Evolutionary conservation across 2,797 vertebrate species (phyloP).

Genomic region (Pipistrellus kuhlii): DNA sequence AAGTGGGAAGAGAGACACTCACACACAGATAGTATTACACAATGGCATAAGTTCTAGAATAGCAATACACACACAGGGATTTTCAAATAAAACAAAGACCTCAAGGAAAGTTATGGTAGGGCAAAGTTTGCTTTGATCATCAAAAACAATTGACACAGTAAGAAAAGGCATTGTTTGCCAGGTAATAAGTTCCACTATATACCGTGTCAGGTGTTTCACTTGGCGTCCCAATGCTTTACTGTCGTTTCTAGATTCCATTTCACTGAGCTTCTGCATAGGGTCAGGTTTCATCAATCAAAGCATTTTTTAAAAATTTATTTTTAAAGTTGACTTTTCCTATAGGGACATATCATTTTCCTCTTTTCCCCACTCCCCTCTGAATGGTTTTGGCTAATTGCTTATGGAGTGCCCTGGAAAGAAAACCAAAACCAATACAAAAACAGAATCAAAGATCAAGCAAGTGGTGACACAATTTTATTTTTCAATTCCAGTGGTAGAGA

Average conservation of each 20-base stretch:
- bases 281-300: background rate
- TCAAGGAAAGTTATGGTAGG: background rate
- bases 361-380: background rate
- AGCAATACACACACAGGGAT: background rate
- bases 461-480: background rate
- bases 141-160: background rate
- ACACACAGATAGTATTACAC: background rate
- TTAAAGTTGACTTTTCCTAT: constrained; percentile 24
- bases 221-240: background rate
- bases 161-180: background rate
- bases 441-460: background rate
- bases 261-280: background rate
- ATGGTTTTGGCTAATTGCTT: constrained; percentile 3
- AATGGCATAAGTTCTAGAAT: background rate
- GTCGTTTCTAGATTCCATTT: background rate
- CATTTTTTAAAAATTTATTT: background rate
- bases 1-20: background rate
- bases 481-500: background rate
- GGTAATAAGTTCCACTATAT: background rate
- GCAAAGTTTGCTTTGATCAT: background rate
- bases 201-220: background rate
- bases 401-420: background rate
- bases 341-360: background rate
- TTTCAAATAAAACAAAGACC: background rate
- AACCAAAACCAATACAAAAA: background rate